Base-by-base conservation (phyloP, 2,888 invertebrate genomes). In the Drosophila meridionalis region DNA sequence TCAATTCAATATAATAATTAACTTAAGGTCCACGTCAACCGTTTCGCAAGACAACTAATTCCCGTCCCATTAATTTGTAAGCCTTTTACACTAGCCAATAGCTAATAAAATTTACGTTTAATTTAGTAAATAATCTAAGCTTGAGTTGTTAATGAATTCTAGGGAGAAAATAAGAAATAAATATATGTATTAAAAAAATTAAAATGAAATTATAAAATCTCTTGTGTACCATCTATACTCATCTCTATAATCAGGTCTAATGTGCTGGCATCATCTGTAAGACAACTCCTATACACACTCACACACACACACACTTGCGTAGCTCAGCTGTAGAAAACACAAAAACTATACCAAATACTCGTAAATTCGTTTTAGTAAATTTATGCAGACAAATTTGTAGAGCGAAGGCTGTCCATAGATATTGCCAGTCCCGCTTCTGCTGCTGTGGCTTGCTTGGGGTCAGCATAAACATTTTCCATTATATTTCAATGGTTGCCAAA, bases 301-400 rank as follows among this genome's bases (percentile, higher is more conserved):
- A 57, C 8, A 53, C 20, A 32, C 52, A 55, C 28, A 56, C 72
- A 68, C 45, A 26, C 32, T 8, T 6, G 42, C 9, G 42, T 11
- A 32, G 3, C 38, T n/a, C n/a, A 9, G 9, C 14, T 30, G 11
- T 11, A 34, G 11, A 26, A 64, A 26, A 32, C 26, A 38, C 61
- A 69, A 62, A 72, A 72, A 65, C 68, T 69, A 70, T 40, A 60
- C 36, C 26, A 52, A 75, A 74, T 58, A 20, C 20, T 20, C 20
- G 20, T 20, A 45, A 57, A 68, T 45, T 61, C 26, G 69, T 57
- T 50, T 55, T 48, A 28, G n/a, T 9, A 69, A 84, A 83, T 81
- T 73, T 88, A 88, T 88, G 88, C 87, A 73, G 67, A 60, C 70
- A 69, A 87, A 84, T 83, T 81, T 79, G 86, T 76, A 63, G 14